phyloP scores from a whole-genome alignment of 2,113 vertebrate genomes.

The Nerophis lumbriciformis region DNA sequence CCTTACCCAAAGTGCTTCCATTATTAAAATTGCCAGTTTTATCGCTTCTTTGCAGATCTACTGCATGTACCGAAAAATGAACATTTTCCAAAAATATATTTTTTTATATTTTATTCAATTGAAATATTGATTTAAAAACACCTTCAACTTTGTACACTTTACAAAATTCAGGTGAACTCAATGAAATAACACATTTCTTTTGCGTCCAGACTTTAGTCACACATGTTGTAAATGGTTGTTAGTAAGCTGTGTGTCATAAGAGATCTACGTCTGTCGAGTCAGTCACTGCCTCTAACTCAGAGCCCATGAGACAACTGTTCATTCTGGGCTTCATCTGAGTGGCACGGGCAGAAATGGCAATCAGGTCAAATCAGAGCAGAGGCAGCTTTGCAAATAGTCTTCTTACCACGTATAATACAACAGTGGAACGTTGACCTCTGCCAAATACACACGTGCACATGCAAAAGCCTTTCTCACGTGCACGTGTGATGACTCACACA shows the following conservation, averaged over 20 bases:
- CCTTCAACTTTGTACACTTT: not conserved
- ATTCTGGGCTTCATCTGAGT: constrained; percentile 60
- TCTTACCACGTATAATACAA: constrained; percentile 61
- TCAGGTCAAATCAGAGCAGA: constrained; percentile 64
- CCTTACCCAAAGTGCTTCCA: not conserved
- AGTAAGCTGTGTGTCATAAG: too few species aligned
- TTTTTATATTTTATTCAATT: not conserved
- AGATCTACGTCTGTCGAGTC: constrained; percentile 1
- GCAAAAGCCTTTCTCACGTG: constrained; percentile 12
- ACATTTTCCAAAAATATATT: too few species aligned
- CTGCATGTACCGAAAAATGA: too few species aligned
- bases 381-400: constrained; percentile 63
- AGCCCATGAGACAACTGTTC: constrained; percentile 36
- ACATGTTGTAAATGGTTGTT: too few species aligned
- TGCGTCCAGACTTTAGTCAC: too few species aligned
- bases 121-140: not conserved
- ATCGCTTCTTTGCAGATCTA: constrained; percentile 18
- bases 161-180: not conserved
- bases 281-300: constrained; percentile 19
- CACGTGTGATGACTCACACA: not conserved
- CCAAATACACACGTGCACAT: constrained; percentile 34
- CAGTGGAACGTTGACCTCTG: constrained; percentile 15
- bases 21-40: constrained; percentile 21
- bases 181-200: too few species aligned
- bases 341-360: constrained; percentile 59